phyloP scores from a whole-genome alignment of 1,140 invertebrate genomes.

The Aphelenchoides besseyi region DNA sequence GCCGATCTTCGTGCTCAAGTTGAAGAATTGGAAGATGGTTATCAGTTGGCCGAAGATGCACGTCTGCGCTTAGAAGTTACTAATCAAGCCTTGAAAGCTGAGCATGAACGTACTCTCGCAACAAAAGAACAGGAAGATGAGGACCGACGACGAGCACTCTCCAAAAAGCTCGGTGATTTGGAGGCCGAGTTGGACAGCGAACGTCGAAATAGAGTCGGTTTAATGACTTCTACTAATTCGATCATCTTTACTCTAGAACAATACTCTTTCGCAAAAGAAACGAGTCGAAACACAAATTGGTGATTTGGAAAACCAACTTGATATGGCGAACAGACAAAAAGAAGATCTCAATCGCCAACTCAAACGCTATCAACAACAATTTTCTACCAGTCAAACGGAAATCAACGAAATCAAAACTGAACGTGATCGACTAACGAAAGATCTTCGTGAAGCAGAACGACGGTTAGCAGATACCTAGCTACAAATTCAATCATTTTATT shows the following conservation, averaged over 20 bases:
- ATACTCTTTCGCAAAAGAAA: conserved; percentile 80
- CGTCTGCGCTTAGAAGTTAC: conserved; percentile 94
- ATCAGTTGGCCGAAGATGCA: conserved; percentile 92
- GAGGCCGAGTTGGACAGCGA: conserved; percentile 68
- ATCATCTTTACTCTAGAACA: conserved; percentile 73
- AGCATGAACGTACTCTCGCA: conserved; percentile 85
- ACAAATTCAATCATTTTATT: background rate
- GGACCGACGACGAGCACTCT: conserved; percentile 83
- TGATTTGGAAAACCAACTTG: conserved; percentile 86
- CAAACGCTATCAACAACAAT: conserved; percentile 85
- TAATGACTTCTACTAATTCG: conserved; percentile 1
- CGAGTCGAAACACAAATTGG: conserved; percentile 91
- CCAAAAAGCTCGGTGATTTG: conserved; percentile 87
- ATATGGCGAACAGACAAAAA: conserved; percentile 92
- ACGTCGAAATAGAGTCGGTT: conserved; percentile 41
- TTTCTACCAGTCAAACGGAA: conserved; percentile 83
- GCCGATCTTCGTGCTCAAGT: conserved; percentile 71
- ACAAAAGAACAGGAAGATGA: conserved; percentile 91
- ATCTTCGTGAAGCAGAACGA: conserved; percentile 80
- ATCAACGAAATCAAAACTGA: conserved; percentile 82
- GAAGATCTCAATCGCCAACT: conserved; percentile 92
- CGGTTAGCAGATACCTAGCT: background rate
- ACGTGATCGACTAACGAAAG: conserved; percentile 77
- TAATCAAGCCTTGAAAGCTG: conserved; percentile 88
- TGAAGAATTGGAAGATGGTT: conserved; percentile 94